phyloP scores from a whole-genome alignment of 1,140 invertebrate species.

The Zeugodacus cucurbitae region DNA sequence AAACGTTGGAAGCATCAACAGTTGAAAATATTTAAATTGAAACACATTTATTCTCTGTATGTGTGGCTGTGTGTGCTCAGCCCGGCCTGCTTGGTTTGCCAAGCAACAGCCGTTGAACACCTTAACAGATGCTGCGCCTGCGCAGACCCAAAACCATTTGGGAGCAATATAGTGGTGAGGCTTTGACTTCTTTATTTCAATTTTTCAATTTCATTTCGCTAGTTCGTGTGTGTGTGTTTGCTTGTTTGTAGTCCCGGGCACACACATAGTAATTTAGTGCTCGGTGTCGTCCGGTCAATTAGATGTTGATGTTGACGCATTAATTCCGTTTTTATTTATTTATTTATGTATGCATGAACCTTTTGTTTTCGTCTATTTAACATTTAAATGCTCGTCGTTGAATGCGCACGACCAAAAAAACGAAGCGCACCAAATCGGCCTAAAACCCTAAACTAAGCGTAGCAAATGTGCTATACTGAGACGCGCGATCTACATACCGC shows the following conservation, averaged over 20 bases:
- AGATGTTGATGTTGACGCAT: constrained; percentile 39
- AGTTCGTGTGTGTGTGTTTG: neutral
- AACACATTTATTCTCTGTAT: constrained; percentile 29
- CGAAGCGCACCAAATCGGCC: neutral
- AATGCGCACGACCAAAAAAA: neutral
- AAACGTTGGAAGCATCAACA: neutral
- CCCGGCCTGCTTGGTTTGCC: neutral
- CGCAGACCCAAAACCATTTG: neutral
- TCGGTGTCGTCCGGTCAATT: constrained; percentile 42
- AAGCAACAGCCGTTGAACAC: neutral
- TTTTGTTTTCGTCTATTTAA: constrained; percentile 27
- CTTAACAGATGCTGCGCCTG: neutral
- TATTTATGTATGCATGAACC: constrained; percentile 10
- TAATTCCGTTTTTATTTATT: constrained; percentile 39
- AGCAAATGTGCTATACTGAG: neutral
- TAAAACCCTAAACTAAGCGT: neutral
- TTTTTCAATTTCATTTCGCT: neutral
- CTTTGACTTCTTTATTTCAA: neutral
- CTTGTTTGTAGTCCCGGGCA: neutral
- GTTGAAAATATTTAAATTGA: constrained; percentile 55
- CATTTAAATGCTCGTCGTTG: constrained; percentile 30
- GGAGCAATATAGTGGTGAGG: neutral
- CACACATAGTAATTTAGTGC: neutral
- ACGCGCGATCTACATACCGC: neutral
- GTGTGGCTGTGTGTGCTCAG: neutral